Evolutionary conservation across 2,888 invertebrate genomes (phyloP), one percentile per base, ranked within the genome.

Genomic region (Lasioglossum zephyrum): DNA sequence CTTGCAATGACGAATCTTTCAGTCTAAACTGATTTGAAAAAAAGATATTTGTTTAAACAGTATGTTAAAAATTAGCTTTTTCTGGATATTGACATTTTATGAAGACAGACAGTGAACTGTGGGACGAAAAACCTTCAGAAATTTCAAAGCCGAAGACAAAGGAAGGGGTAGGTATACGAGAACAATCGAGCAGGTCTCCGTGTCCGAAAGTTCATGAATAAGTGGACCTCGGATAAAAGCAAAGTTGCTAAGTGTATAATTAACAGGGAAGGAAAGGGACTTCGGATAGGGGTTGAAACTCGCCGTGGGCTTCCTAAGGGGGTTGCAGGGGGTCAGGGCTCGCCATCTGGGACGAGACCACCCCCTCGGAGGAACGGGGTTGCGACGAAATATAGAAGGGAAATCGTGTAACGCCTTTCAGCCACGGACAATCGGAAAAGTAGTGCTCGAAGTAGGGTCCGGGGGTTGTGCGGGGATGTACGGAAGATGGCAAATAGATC

Each of bases 201-300:
- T 73, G 77, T 53, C 72, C 73, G 80, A 78, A 86, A 91, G 79
- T 91, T 91, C 73, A 80, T 77, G 88, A 85, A 88, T 86, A 90
- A 91, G 87, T 87, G 82, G 86, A 82, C 86, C 86, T 22, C 70
- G 85, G 90, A 90, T 91, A 90, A 91, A 91, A 91, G 91, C 74
- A 91, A 91, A 91, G 91, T 91, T 91, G 79, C 78, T 84, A 87
- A 91, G 90, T 86, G 90, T 90, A 89, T 91, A 91, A 91, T 91
- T 91, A 91, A 87, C 87, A 83, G 73, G 81, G 73, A 36, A 22
- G 60, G 31, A n/a, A 6, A 49, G 77, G 70, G 85, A 81, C 69
- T 66, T 66, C 22, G 36, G 66, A 66, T 18, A 76, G 70, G 85
- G 81, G 87, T 79, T 82, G 81, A 86, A 85, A 85, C 87, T 87